A percentile compares a stretch with the other conserved stretches of the same genome.
These are phyloP conservation scores for Oryzias sinensis DNA, from an alignment of 2,797 vertebrate genomes.

Conservation along the genomic window DNA sequence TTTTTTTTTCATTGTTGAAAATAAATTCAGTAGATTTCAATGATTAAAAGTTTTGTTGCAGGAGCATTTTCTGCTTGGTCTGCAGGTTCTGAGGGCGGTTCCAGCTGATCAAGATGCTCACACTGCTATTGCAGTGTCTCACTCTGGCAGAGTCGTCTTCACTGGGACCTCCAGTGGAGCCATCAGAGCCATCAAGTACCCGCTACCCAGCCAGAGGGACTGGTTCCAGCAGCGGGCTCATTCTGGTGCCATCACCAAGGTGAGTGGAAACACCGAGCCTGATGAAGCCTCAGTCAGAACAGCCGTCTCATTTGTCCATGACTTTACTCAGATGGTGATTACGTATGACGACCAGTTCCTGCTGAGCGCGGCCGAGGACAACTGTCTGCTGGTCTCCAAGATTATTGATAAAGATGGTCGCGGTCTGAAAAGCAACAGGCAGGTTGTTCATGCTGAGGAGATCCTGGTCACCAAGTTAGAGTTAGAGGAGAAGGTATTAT, in stretches of 20 bases:
- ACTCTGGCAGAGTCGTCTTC: conserved; percentile 84
- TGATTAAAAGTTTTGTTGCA: background rate
- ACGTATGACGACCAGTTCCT: conserved; percentile 89
- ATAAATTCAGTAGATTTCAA: no score
- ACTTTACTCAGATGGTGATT: conserved; percentile 80
- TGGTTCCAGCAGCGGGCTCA: conserved; percentile 90
- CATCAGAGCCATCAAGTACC: conserved; percentile 87
- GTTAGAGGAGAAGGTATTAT: no score
- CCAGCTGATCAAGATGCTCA: conserved; percentile 78
- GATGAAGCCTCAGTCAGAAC: no score
- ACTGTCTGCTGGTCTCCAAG: conserved; percentile 88
- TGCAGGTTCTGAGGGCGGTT: conserved; percentile 85
- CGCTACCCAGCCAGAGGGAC: conserved; percentile 81
- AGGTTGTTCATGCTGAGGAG: conserved; percentile 85
- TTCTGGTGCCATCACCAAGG: conserved; percentile 86
- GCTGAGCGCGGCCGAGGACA: conserved; percentile 85
- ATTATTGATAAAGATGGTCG: conserved; percentile 84
- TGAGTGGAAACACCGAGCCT: conserved; percentile 37
- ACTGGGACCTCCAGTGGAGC: conserved; percentile 85
- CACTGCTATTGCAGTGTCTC: conserved; percentile 83
- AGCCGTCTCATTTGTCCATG: no score
- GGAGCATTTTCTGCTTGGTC: background rate
- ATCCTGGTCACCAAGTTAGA: conserved; percentile 87
- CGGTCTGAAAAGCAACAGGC: conserved; percentile 78
- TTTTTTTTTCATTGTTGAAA: no score